Percentiles rank a stretch among this genome's conserved stretches.
Evolutionary conservation across 2,888 invertebrate genomes (phyloP).

Genomic region (Clostera curtula): DNA sequence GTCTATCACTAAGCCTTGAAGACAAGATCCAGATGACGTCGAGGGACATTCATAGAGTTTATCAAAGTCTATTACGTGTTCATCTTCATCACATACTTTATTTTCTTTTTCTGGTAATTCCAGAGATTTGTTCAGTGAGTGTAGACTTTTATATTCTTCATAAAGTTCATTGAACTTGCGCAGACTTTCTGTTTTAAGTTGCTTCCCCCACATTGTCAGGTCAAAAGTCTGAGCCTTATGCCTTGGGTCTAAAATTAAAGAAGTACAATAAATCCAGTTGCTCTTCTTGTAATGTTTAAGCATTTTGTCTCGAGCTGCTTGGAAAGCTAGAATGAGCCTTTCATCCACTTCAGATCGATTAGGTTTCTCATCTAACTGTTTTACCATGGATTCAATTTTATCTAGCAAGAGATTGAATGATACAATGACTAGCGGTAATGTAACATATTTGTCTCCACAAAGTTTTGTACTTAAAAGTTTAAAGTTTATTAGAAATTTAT

Average conservation of each 20-base stretch:
- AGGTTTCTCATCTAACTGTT: conserved; percentile 21
- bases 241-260: conserved; percentile 23
- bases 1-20: conserved; percentile 10
- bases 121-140: conserved; percentile 11
- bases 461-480: conserved; percentile 21
- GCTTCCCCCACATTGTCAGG: conserved; percentile 15
- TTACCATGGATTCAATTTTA: conserved; percentile 19
- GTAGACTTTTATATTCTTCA: conserved; percentile 10
- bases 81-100: conserved; percentile 16
- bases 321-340: conserved; percentile 21
- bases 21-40: conserved; percentile 13
- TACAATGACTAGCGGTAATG: conserved; percentile 20
- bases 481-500: conserved; percentile 19
- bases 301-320: conserved; percentile 23
- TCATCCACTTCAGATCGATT: conserved; percentile 22
- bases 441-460: conserved; percentile 22
- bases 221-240: conserved; percentile 23
- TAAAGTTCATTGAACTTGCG: conserved; percentile 8
- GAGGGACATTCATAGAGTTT: conserved; percentile 16
- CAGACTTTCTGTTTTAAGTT: conserved; percentile 12
- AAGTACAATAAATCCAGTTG: conserved; percentile 21
- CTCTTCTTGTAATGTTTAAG: conserved; percentile 19
- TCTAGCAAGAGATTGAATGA: conserved; percentile 21
- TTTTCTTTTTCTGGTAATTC: conserved; percentile 1
- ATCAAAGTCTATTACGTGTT: conserved; percentile 17